Evolutionary conservation across 2,888 invertebrate genomes (phyloP).

Genomic region (Diplazon laetatorius): DNA sequence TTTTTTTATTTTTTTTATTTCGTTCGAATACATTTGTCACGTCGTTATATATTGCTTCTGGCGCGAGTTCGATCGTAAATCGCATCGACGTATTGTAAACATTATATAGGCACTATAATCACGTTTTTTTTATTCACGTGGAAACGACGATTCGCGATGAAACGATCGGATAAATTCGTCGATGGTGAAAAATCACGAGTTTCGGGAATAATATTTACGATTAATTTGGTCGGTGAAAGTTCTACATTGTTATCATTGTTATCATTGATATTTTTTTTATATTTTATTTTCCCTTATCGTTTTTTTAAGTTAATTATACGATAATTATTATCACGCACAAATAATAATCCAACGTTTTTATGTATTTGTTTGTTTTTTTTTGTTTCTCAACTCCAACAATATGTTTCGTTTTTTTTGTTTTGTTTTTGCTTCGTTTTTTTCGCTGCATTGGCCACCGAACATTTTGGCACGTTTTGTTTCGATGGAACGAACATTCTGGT

Average conservation of each 20-base stretch:
- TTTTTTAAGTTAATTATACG: constrained; percentile 29
- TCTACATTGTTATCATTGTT: constrained; percentile 17
- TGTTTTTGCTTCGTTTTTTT: not conserved
- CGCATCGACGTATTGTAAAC: constrained; percentile 14
- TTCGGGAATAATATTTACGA: constrained; percentile 35
- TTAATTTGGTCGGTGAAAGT: constrained; percentile 39
- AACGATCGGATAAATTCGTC: constrained; percentile 31
- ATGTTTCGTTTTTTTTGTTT: not conserved
- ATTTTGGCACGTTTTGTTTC: constrained; percentile 9
- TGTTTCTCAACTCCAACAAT: not conserved
- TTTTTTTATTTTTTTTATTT: not conserved
- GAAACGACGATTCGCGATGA: constrained; percentile 24
- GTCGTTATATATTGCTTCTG: constrained; percentile 9
- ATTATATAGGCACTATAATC: constrained; percentile 61
- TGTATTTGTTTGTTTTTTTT: not conserved
- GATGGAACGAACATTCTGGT: constrained; percentile 32
- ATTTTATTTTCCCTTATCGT: too few relatives aligned
- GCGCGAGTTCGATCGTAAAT: not conserved
- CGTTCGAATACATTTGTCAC: constrained; percentile 7
- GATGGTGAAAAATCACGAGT: constrained; percentile 54
- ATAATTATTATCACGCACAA: constrained; percentile 51
- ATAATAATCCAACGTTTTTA: constrained; percentile 9
- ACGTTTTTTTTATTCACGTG: constrained; percentile 28
- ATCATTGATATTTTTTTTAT: not conserved
- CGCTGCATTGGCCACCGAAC: not conserved